A percentile compares a stretch with the other conserved stretches of the same genome.
These are phyloP conservation scores for Anabas testudineus DNA, from an alignment of 2,797 vertebrate species.

Conservation along the genomic window DNA sequence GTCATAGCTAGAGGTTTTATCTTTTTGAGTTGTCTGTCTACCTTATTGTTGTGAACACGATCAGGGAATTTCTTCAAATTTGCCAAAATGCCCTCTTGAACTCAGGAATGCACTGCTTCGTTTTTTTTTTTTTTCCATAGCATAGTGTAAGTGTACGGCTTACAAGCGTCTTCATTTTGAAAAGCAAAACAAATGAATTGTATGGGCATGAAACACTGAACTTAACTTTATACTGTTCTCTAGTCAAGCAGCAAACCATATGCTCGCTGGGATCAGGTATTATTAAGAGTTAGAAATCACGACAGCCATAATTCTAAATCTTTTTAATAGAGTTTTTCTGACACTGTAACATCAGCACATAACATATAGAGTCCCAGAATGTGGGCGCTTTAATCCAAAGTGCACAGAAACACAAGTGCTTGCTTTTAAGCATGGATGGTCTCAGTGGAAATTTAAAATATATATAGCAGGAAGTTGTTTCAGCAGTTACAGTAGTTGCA, in stretches of 20 bases:
- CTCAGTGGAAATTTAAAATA: conserved; percentile 26
- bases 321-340: conserved; percentile 34
- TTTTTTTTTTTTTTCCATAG: neutral
- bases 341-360: conserved; percentile 34
- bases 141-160: too few relatives aligned
- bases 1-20: too few relatives aligned
- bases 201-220: conserved; percentile 18
- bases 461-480: conserved; percentile 34
- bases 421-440: conserved; percentile 28
- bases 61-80: too few relatives aligned
- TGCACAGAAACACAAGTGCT: conserved; percentile 8
- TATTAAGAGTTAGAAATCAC: conserved; percentile 36
- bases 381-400: conserved; percentile 28
- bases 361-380: conserved; percentile 14
- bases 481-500: conserved; percentile 41
- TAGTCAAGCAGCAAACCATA: conserved; percentile 22
- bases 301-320: conserved; percentile 34
- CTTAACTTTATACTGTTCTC: conserved; percentile 13
- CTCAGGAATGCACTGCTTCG: too few relatives aligned
- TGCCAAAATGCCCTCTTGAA: too few relatives aligned
- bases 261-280: conserved; percentile 34
- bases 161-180: neutral
- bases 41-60: too few relatives aligned
- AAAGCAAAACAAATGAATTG: conserved; percentile 27
- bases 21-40: too few relatives aligned